Conservation (phyloP, 2,113 vertebrate species). For the pig (Sus scrofa) region DNA sequence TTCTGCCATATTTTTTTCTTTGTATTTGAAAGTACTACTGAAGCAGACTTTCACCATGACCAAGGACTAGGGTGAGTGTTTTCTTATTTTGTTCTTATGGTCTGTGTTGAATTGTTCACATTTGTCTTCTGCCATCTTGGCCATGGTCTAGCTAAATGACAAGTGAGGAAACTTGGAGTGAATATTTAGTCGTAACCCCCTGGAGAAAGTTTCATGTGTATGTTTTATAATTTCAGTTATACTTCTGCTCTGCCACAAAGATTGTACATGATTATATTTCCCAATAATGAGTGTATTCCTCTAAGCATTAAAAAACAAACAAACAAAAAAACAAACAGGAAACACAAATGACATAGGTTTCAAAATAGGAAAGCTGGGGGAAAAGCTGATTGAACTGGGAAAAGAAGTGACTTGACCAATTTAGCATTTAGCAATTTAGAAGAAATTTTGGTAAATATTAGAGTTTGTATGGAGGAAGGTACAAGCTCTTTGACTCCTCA, state of each 20-base stretch:
- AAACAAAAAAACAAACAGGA: background rate
- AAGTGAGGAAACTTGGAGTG: background rate
- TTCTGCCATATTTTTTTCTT: background rate
- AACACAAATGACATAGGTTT: slow-evolving; percentile 18
- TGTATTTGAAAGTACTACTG: background rate
- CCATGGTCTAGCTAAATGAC: background rate
- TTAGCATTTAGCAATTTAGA: background rate
- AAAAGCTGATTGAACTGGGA: background rate
- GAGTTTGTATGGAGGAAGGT: background rate
- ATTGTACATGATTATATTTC: background rate
- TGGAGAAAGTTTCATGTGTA: background rate
- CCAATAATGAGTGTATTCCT: background rate
- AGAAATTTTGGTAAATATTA: background rate
- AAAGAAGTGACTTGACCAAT: background rate
- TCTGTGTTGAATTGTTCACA: background rate
- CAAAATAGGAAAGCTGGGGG: background rate
- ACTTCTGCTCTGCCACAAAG: background rate
- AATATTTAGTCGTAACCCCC: background rate
- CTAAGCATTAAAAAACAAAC: background rate
- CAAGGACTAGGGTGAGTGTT: background rate
- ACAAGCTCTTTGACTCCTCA: background rate
- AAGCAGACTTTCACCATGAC: background rate
- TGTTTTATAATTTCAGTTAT: background rate
- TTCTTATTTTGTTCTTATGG: background rate
- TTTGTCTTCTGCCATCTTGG: background rate